Base-by-base conservation (phyloP, 1,140 invertebrate genomes). In the Cydia amplana region DNA sequence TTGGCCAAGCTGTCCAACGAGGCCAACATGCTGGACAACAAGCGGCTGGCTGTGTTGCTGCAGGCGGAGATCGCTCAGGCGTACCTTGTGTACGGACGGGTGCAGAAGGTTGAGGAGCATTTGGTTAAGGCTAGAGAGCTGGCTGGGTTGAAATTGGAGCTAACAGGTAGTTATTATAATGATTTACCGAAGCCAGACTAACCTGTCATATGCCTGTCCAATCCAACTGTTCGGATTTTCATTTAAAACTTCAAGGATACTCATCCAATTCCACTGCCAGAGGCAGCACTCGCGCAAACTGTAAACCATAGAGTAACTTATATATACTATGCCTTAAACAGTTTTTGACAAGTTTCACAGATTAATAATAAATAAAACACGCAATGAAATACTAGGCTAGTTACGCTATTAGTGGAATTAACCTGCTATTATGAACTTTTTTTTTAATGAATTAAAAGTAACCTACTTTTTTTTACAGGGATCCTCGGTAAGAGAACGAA, bases 401-500 rank as follows among this genome's bases (percentile, higher is more conserved):
- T 32, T 32, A 32, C 6, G 32, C 5, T 6, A 6, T 5, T 32
- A 6, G 32, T 32, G 3, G 32, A 32, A 32, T 32, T 4, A 32
- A 4, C 32, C 5, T 32, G 32, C 4, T 32, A n/a, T n/a, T n/a
- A n/a, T n/a, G n/a, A 4, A 32, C 0, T 4, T 32, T 4, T 32
- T 32, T 32, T 32, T 32, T 32, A 32, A 32, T 32, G 28, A 32
- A 75, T 25, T 72, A 75, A 16, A 75, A 7, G 25, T n/a, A n/a
- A 4, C n/a, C 43, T 40, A 9, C 9, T 72, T 74, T 72, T 74
- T 9, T 79, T 93, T 80, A 32, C 87, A 94, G 97, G 97, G 78
- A 93, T 95, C 16, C 88, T 99, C 67, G 98, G 98, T 9, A 98
- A 97, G 89, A 94, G 98, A 76, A 99, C 98, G 18, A 96, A 96